A percentile compares a stretch with the other conserved stretches of the same genome.
phyloP scores from a whole-genome alignment of 2,797 vertebrate species.

The Enteromius thamalakanensis region DNA sequence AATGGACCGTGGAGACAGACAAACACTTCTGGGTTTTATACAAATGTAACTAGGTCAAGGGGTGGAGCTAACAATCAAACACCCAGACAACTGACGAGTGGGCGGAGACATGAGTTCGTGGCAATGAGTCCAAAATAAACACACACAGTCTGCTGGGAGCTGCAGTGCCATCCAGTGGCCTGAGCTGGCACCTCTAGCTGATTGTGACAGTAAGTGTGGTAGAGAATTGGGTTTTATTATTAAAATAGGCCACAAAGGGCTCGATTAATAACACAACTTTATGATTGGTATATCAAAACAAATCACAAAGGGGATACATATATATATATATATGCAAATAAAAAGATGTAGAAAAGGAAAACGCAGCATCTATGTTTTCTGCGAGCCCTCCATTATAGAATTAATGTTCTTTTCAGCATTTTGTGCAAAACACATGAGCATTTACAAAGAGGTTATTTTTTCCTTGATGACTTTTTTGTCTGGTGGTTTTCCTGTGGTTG shows the following conservation, averaged over 20 bases:
- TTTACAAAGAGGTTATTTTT: constrained; percentile 61
- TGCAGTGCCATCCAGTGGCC: too few relatives aligned
- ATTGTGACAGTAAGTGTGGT: not conserved
- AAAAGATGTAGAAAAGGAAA: not conserved
- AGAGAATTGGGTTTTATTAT: constrained; percentile 16
- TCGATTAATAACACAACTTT: constrained; percentile 12
- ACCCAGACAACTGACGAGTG: too few relatives aligned
- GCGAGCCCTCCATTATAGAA: constrained; percentile 39
- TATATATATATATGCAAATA: not conserved
- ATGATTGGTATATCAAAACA: constrained; percentile 15
- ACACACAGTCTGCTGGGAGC: too few relatives aligned
- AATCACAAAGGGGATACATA: not conserved
- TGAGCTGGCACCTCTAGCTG: too few relatives aligned
- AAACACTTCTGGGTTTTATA: too few relatives aligned
- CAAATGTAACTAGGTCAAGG: too few relatives aligned
- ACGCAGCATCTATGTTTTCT: constrained; percentile 18
- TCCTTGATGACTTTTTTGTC: constrained; percentile 37
- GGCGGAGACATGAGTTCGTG: too few relatives aligned
- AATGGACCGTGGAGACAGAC: too few relatives aligned
- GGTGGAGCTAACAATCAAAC: too few relatives aligned
- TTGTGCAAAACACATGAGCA: constrained; percentile 60
- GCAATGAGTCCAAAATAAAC: too few relatives aligned
- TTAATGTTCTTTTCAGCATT: constrained; percentile 56
- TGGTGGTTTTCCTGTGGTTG: constrained; percentile 57
- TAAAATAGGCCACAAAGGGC: not conserved